phyloP scores from a whole-genome alignment of 2,888 invertebrate species.

The Tolmerus cingulatus region DNA sequence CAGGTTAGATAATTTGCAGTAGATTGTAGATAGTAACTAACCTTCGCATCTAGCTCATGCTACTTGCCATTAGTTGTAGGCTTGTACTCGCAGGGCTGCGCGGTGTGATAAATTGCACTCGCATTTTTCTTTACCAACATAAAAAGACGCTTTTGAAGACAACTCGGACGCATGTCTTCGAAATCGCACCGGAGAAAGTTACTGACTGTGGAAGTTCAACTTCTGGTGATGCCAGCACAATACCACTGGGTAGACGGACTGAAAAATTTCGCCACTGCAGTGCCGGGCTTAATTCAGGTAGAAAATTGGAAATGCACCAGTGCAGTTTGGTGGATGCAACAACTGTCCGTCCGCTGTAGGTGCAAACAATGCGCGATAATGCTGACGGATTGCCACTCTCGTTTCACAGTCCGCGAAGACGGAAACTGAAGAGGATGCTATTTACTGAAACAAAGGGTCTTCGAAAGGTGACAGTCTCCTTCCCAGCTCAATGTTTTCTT shows the following conservation, averaged over 20 bases:
- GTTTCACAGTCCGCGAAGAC: not conserved
- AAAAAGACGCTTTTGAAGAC: not conserved
- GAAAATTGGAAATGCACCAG: conserved; percentile 23
- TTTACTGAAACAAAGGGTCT: not conserved
- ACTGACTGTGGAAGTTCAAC: not conserved
- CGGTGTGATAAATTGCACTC: not conserved
- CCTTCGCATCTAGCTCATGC: not conserved
- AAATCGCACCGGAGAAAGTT: conserved; percentile 5
- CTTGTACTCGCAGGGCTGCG: not conserved
- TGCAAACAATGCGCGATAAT: not conserved
- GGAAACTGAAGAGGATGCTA: not conserved
- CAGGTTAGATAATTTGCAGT: not conserved
- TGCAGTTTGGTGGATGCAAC: not conserved
- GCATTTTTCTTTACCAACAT: not conserved
- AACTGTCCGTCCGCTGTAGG: not conserved
- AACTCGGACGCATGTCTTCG: not conserved
- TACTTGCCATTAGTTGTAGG: not conserved
- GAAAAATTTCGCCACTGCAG: not conserved
- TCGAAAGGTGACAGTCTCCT: not conserved
- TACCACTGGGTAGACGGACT: not conserved
- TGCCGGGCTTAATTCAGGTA: not conserved
- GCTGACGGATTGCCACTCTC: not conserved
- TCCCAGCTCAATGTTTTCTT: not conserved
- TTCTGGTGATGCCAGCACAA: not conserved
- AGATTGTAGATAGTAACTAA: not conserved